These are phyloP conservation scores for Polypterus senegalus DNA, from an alignment of 2,113 vertebrate species.

Conservation along the genomic window DNA sequence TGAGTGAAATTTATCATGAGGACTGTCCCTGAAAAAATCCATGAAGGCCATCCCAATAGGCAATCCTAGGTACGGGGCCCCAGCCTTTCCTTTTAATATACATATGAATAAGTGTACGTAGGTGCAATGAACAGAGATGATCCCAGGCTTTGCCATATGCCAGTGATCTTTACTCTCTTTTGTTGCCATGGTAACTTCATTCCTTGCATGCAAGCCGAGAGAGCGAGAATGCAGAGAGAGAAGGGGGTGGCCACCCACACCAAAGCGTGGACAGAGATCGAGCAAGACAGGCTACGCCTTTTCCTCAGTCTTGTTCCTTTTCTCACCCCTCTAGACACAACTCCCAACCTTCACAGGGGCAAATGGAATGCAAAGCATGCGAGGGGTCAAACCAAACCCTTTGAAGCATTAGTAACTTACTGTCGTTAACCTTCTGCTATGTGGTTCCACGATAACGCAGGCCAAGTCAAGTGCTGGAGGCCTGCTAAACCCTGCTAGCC, in stretches of 20 bases:
- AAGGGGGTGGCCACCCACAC: conserved; percentile 19
- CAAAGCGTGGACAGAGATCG: conserved; percentile 7
- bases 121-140: conserved; percentile 10
- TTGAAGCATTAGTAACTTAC: conserved; percentile 49
- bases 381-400: conserved; percentile 39
- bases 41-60: no score
- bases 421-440: conserved; percentile 51
- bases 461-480: conserved; percentile 18
- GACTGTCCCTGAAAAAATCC: no score
- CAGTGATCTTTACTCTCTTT: conserved; percentile 21
- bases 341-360: conserved; percentile 59
- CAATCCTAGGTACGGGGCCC: neutral
- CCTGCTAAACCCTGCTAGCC: conserved; percentile 20
- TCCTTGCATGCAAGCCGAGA: conserved; percentile 18
- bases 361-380: conserved; percentile 68
- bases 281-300: conserved; percentile 6
- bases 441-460: conserved; percentile 40
- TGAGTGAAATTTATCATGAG: no score
- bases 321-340: conserved; percentile 23
- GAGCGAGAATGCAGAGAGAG: conserved; percentile 2
- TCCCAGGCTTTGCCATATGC: conserved; percentile 16
- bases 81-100: no score
- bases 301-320: conserved; percentile 35
- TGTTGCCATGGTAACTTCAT: conserved; percentile 33
- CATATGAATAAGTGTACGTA: neutral